Base-by-base conservation (phyloP, 2,797 vertebrate species). In the Sardinella longiceps region DNA sequence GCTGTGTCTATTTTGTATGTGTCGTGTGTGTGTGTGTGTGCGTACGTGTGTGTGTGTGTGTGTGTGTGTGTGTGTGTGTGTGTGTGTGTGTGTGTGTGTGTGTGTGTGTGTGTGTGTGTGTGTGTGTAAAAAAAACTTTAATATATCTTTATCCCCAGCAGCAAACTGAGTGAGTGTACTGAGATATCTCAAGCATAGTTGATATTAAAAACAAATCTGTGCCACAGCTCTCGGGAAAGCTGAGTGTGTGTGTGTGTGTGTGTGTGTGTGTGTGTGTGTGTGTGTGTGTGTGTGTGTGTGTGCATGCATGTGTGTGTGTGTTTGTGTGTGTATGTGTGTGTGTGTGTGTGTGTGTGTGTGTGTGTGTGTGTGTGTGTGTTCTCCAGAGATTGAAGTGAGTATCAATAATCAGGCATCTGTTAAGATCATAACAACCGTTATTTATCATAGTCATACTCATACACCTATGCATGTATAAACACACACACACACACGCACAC, bases 151-250 rank as follows among this genome's bases (percentile, higher is more conserved):
- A 50, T 11, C 56, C 56, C 23, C n/a, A 50, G 9, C 48, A 50
- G 58, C 58, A 28, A n/a, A n/a, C 10, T 6, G 58, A 9, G 56
- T 9, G 56, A 6, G 56, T 60, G 56, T n/a, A 53, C 6, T 58
- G 23, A 58, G 56, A 60, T 60, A 60, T 60, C 25, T 60, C 9
- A 25, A 60, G 58, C 9, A n/a, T 28, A 63, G 58, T 28, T 63
- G 58, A 63, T 63, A 63, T 63, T 63, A 63, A 28, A 63, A 63
- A 63, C 58, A 28, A 63, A 63, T 63, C 58, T 63, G 58, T 58
- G 53, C 28, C 58, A 63, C 58, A 63, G 25, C 58, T 63, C 58
- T 63, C 25, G 1, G 58, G n/a, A 63, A 28, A 63, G 58, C 7
- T 66, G 60, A 14, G 28, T 66, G 60, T 5, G 63, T 70, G 63